phyloP scores from a whole-genome alignment of 2,113 vertebrate species.

The Stegastes partitus region DNA sequence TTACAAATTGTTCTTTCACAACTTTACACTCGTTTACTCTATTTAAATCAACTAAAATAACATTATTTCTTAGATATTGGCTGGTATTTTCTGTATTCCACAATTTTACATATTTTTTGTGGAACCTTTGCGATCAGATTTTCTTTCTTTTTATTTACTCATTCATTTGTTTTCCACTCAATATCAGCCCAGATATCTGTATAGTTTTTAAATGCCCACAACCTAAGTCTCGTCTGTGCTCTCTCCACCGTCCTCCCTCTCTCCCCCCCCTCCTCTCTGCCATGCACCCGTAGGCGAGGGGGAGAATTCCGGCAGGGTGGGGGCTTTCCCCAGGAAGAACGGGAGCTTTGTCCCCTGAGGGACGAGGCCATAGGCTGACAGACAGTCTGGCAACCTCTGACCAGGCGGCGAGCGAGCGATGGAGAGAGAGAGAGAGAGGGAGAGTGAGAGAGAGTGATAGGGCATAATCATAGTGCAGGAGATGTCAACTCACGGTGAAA shows the following conservation, averaged over 20 bases:
- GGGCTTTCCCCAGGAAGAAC: conserved; percentile 86
- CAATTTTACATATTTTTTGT: too few relatives aligned
- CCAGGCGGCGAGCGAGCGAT: conserved; percentile 56
- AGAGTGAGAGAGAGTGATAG: conserved; percentile 27
- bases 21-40: too few relatives aligned
- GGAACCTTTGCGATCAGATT: too few relatives aligned
- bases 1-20: too few relatives aligned
- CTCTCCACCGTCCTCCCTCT: conserved; percentile 49
- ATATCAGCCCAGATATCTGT: not conserved
- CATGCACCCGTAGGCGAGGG: conserved; percentile 79
- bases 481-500: conserved; percentile 55
- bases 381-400: conserved; percentile 81
- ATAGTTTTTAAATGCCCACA: conserved; percentile 25
- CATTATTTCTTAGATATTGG: too few relatives aligned
- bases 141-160: too few relatives aligned
- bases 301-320: conserved; percentile 81
- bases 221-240: conserved; percentile 36
- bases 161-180: too few relatives aligned
- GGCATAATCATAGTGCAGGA: conserved; percentile 55
- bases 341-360: conserved; percentile 82
- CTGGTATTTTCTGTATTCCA: too few relatives aligned
- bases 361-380: conserved; percentile 79
- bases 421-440: conserved; percentile 29
- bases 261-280: conserved; percentile 24
- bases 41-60: too few relatives aligned